Percentiles rank a stretch among this genome's conserved stretches.
These are phyloP conservation scores for Xanthorhoe spadicearia DNA, from an alignment of 2,888 invertebrate genomes.

Conservation along the genomic window DNA sequence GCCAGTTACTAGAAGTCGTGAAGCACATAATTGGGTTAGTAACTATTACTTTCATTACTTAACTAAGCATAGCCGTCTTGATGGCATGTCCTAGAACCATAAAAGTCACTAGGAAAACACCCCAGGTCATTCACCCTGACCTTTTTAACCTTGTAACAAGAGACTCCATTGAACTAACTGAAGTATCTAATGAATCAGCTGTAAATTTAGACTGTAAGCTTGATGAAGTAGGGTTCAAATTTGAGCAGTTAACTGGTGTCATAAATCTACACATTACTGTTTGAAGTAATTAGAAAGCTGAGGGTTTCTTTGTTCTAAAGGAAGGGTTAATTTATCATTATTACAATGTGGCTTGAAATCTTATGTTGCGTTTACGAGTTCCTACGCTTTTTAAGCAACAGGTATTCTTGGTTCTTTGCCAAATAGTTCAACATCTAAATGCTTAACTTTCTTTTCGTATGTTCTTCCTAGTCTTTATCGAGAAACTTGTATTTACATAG, in stretches of 20 bases:
- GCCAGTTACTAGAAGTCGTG: conserved; percentile 40
- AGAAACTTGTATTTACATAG: background rate
- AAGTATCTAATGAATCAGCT: conserved; percentile 63
- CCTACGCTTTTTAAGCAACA: conserved; percentile 13
- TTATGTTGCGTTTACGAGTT: conserved; percentile 7
- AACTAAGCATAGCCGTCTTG: background rate
- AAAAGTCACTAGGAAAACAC: conserved; percentile 59
- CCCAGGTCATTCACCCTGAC: conserved; percentile 72
- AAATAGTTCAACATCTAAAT: conserved; percentile 14
- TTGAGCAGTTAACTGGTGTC: conserved; percentile 44
- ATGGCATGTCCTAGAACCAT: conserved; percentile 62
- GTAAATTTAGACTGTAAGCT: conserved; percentile 35
- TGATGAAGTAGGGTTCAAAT: conserved; percentile 29
- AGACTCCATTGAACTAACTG: conserved; percentile 66
- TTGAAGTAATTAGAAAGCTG: conserved; percentile 72
- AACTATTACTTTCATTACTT: background rate
- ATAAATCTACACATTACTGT: conserved; percentile 63
- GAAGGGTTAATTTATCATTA: conserved; percentile 34
- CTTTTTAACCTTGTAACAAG: conserved; percentile 71
- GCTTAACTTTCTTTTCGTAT: background rate
- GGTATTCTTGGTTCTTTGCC: conserved; percentile 5
- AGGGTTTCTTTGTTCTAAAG: conserved; percentile 66
- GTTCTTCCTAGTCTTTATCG: background rate
- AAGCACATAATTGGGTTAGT: conserved; percentile 42
- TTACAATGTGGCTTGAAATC: conserved; percentile 22